Conservation (phyloP, 2,113 vertebrate genomes). For the Hippoglossus stenolepis region DNA sequence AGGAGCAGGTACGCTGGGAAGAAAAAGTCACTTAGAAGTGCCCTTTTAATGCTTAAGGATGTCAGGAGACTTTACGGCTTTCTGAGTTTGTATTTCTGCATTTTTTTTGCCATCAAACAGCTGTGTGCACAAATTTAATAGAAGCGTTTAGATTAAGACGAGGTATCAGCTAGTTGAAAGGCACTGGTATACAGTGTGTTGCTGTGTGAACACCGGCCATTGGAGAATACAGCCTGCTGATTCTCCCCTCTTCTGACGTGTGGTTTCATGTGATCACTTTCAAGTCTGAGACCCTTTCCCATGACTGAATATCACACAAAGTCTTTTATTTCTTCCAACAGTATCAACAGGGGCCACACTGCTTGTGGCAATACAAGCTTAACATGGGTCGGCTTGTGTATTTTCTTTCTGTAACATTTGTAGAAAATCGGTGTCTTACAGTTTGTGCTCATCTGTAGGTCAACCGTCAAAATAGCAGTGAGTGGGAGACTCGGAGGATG, state of each 20-base stretch:
- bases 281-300: conserved; percentile 36
- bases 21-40: conserved; percentile 59
- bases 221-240: conserved; percentile 28
- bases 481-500: conserved; percentile 36
- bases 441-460: conserved; percentile 38
- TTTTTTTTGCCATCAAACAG: conserved; percentile 53
- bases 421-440: conserved; percentile 31
- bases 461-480: conserved; percentile 34
- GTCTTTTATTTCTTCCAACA: conserved; percentile 8
- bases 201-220: conserved; percentile 48
- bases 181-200: conserved; percentile 1
- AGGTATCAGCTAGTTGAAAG: conserved; percentile 1
- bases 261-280: conserved; percentile 39
- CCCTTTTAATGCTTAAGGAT: conserved; percentile 44
- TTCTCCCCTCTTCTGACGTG: conserved; percentile 8
- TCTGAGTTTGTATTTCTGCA: conserved; percentile 50
- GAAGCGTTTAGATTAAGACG: conserved; percentile 20
- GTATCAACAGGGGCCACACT: conserved; percentile 16
- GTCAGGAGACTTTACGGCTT: conserved; percentile 55
- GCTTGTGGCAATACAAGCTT: conserved; percentile 39
- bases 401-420: conserved; percentile 46
- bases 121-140: conserved; percentile 27
- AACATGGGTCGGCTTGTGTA: conserved; percentile 8
- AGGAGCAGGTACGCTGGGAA: conserved; percentile 45
- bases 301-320: conserved; percentile 7